These are phyloP conservation scores for Caenorhabditis remanei DNA, from an alignment of 1,140 invertebrate genomes.

Conservation along the genomic window DNA sequence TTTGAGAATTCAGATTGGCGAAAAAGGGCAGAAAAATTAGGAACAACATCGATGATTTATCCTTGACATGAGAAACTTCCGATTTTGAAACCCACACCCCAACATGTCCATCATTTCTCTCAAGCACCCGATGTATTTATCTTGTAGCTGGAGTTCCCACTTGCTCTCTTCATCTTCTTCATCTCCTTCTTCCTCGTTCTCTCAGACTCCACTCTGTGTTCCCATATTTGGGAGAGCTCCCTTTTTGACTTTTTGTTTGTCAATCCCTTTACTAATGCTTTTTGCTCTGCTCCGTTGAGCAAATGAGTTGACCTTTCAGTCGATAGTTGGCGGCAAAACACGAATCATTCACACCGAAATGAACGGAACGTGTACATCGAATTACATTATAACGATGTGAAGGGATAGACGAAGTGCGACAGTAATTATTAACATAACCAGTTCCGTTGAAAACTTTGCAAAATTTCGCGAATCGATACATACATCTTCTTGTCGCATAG, in stretches of 20 bases:
- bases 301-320: conserved; percentile 19
- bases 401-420: not conserved
- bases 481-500: conserved; percentile 1
- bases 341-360: conserved; percentile 22
- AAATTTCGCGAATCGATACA: conserved; percentile 21
- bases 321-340: conserved; percentile 25
- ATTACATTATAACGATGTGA: no score
- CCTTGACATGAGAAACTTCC: not conserved
- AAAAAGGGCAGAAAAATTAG: conserved; percentile 7
- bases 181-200: not conserved
- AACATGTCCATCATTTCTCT: not conserved
- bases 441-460: not conserved
- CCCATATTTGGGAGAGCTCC: not conserved
- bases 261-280: conserved; percentile 43
- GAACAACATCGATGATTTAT: not conserved
- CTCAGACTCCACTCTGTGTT: conserved; percentile 26
- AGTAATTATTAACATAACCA: conserved; percentile 42
- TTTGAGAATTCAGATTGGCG: not conserved
- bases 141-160: not conserved
- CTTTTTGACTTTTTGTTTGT: conserved; percentile 19
- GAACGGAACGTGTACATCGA: not conserved
- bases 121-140: not conserved
- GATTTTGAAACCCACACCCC: not conserved
- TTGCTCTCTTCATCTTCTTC: not conserved
- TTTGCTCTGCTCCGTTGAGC: conserved; percentile 35